A percentile compares a stretch with the other conserved stretches of the same genome.
phyloP scores from a whole-genome alignment of 2,888 invertebrate species.

The Drosophila mimica region DNA sequence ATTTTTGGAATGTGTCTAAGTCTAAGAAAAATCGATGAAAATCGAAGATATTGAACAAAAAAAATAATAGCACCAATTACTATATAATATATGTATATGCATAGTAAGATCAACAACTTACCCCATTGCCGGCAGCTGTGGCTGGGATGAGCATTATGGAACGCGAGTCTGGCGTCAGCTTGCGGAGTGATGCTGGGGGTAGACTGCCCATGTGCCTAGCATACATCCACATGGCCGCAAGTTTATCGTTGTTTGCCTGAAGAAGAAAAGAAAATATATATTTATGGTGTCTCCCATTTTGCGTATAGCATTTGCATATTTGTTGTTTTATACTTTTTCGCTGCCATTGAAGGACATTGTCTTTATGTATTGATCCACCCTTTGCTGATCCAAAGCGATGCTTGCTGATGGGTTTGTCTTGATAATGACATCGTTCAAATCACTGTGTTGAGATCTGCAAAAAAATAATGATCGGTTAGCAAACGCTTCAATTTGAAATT shows the following conservation, averaged over 20 bases:
- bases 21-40: not conserved
- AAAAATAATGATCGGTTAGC: not conserved
- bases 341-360: slow-evolving; percentile 79
- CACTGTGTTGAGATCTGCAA: slow-evolving; percentile 65
- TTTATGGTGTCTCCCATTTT: not conserved
- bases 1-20: too few relatives aligned
- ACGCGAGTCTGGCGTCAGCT: slow-evolving; percentile 64
- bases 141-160: slow-evolving; percentile 84
- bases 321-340: slow-evolving; percentile 76
- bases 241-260: slow-evolving; percentile 78
- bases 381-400: slow-evolving; percentile 80
- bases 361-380: slow-evolving; percentile 84
- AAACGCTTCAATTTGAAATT: not conserved
- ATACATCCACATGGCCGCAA: slow-evolving; percentile 83
- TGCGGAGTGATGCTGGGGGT: slow-evolving; percentile 56
- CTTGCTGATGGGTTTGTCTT: slow-evolving; percentile 68
- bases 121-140: slow-evolving; percentile 70
- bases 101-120: slow-evolving; percentile 41
- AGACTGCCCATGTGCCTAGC: slow-evolving; percentile 74
- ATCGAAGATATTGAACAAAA: not conserved
- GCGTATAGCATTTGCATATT: not conserved
- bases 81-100: too few relatives aligned
- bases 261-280: not conserved
- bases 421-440: slow-evolving; percentile 76
- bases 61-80: too few relatives aligned